phyloP scores from a whole-genome alignment of 2,797 vertebrate genomes.

The Trichosurus vulpecula region DNA sequence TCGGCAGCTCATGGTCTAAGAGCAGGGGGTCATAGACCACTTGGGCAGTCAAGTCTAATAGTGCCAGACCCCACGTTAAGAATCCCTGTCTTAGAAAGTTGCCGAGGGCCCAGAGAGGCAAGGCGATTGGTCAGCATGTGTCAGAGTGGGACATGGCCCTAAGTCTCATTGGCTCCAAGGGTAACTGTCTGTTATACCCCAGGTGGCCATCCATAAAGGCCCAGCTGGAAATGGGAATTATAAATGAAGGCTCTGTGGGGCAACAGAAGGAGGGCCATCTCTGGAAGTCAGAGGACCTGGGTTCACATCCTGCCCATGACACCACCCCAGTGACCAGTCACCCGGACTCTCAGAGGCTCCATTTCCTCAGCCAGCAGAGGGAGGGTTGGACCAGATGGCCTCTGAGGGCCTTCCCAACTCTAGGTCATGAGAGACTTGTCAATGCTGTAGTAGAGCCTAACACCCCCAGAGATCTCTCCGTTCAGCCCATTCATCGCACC shows the following conservation, averaged over 20 bases:
- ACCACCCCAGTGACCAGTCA: too few species aligned
- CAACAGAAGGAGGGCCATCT: neutral
- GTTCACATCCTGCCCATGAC: neutral
- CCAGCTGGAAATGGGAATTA: neutral
- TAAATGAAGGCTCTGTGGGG: neutral
- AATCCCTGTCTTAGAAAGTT: neutral
- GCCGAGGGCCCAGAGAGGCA: neutral
- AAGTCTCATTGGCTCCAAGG: neutral
- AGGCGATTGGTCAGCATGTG: neutral
- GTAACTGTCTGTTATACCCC: neutral
- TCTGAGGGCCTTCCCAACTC: neutral
- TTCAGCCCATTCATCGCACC: neutral
- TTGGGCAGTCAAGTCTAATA: neutral
- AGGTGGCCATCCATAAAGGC: neutral
- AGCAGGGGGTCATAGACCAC: neutral
- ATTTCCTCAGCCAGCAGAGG: neutral
- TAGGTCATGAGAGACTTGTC: neutral
- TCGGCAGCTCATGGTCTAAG: neutral
- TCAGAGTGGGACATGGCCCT: neutral
- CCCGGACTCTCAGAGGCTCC: neutral
- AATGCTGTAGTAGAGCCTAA: neutral
- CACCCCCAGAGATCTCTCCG: neutral
- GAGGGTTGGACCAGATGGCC: neutral
- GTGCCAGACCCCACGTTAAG: neutral
- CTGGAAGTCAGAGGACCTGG: neutral